These are phyloP conservation scores for Polia nebulosa DNA, from an alignment of 2,888 invertebrate species.

Conservation along the genomic window DNA sequence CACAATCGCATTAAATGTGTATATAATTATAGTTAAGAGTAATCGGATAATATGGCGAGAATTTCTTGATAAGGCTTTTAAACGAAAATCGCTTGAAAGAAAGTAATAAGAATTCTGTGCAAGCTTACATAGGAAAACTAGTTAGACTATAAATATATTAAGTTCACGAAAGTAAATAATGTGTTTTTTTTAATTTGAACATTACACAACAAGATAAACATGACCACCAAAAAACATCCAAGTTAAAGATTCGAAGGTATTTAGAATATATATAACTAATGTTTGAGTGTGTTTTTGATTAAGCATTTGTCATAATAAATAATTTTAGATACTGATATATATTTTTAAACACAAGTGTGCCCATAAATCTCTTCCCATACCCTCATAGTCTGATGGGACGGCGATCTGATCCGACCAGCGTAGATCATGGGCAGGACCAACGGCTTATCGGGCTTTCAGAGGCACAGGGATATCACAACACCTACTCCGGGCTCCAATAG, in stretches of 20 bases:
- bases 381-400: too few species aligned
- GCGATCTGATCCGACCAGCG: too few species aligned
- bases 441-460: too few species aligned
- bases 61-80: neutral
- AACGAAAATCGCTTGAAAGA: neutral
- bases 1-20: slow-evolving; percentile 12
- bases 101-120: neutral
- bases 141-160: neutral
- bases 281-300: too few species aligned
- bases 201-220: neutral
- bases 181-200: neutral
- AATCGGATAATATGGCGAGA: slow-evolving; percentile 28
- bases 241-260: neutral
- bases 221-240: neutral
- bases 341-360: too few species aligned
- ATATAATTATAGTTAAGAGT: slow-evolving; percentile 13
- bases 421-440: too few species aligned
- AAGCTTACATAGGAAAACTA: neutral
- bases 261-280: too few species aligned
- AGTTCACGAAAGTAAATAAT: neutral
- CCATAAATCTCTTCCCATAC: too few species aligned
- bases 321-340: too few species aligned
- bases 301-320: too few species aligned
- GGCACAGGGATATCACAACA: too few species aligned
- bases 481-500: too few species aligned